These are phyloP conservation scores for Halocynthia aurantium DNA, from an alignment of 23 tunicate genomes.

Conservation along the genomic window DNA sequence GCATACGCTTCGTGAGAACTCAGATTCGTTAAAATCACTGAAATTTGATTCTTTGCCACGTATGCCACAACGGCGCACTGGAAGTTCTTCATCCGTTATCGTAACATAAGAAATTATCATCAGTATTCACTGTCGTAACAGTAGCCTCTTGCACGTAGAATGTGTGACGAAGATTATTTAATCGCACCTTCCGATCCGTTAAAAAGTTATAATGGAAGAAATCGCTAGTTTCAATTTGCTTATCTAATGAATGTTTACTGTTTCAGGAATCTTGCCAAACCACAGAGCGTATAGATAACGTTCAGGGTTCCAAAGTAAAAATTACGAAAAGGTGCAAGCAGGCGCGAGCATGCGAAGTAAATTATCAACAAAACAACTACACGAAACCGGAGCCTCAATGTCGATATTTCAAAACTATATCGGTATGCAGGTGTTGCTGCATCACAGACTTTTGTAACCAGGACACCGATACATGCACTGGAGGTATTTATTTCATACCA, in stretches of 20 bases:
- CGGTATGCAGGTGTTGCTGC: slow-evolving; percentile 79
- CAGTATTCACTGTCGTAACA: no score
- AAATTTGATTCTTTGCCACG: no score
- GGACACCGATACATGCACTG: slow-evolving; percentile 16
- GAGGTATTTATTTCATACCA: background rate
- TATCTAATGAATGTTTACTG: background rate
- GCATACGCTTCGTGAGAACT: no score
- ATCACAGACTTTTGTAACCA: slow-evolving; percentile 52
- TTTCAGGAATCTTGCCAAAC: slow-evolving; percentile 3
- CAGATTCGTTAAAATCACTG: no score
- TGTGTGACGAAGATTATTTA: no score
- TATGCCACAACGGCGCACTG: no score
- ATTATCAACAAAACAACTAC: background rate
- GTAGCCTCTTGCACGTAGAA: no score
- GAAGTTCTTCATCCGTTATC: no score
- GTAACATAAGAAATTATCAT: no score
- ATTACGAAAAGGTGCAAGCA: slow-evolving; percentile 2
- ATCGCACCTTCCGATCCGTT: no score
- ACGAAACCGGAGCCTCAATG: background rate
- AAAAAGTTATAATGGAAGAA: no score
- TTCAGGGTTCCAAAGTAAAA: background rate
- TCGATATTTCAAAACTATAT: slow-evolving; percentile 7
- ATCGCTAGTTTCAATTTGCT: no score
- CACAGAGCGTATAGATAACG: background rate
- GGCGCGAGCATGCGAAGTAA: background rate